These are phyloP conservation scores for Myiagra hebetior DNA, from an alignment of 2,113 vertebrate species.

Conservation along the genomic window DNA sequence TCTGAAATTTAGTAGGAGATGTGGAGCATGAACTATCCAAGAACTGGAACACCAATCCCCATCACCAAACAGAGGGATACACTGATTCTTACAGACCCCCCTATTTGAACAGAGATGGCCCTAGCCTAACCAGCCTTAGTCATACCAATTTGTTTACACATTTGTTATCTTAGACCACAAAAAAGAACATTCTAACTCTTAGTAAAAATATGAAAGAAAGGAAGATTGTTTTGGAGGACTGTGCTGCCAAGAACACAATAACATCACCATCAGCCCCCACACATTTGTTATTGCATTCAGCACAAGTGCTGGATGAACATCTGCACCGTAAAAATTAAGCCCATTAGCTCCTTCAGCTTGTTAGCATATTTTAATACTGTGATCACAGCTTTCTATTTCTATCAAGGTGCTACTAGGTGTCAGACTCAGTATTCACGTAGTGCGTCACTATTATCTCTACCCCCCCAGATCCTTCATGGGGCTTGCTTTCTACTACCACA, in stretches of 20 bases:
- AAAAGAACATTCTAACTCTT: slow-evolving; percentile 13
- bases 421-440: slow-evolving; percentile 69
- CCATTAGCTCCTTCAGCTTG: slow-evolving; percentile 70
- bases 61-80: not conserved
- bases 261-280: not conserved
- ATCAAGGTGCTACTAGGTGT: slow-evolving; percentile 74
- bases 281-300: slow-evolving; percentile 7
- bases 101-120: not conserved
- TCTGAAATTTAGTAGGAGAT: not conserved
- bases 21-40: not conserved
- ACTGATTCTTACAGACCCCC: not conserved
- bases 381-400: slow-evolving; percentile 78
- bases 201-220: slow-evolving; percentile 1
- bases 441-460: slow-evolving; percentile 45
- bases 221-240: not conserved
- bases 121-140: not conserved
- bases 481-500: slow-evolving; percentile 12
- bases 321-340: slow-evolving; percentile 54
- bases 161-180: not conserved
- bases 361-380: slow-evolving; percentile 73
- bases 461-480: not conserved
- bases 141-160: not conserved
- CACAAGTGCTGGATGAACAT: slow-evolving; percentile 54
- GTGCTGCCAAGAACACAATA: slow-evolving; percentile 32
- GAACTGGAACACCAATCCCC: not conserved